Evolutionary conservation across 2,113 vertebrate genomes (phyloP).

Genomic region (Oryzias celebensis): DNA sequence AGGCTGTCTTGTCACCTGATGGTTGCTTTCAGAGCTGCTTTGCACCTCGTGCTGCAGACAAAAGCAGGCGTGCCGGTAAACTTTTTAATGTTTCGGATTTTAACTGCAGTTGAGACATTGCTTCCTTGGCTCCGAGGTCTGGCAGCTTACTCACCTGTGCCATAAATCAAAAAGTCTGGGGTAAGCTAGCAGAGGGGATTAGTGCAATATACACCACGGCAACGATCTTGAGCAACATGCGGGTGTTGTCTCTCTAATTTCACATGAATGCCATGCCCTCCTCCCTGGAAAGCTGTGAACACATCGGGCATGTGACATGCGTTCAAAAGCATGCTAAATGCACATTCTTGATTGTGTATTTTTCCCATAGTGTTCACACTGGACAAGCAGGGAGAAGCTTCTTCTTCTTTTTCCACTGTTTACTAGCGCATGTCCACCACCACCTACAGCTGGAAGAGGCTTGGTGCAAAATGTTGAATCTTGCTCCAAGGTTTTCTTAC

Average conservation of each 20-base stretch:
- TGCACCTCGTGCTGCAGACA: constrained; percentile 43
- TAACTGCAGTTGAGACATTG: constrained; percentile 37
- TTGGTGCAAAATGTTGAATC: too few relatives aligned
- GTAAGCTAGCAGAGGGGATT: constrained; percentile 20
- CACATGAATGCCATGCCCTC: not conserved
- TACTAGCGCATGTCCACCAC: too few relatives aligned
- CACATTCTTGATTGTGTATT: too few relatives aligned
- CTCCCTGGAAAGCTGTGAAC: constrained; percentile 5
- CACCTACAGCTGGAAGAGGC: too few relatives aligned
- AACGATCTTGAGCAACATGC: constrained; percentile 28
- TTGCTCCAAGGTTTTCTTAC: too few relatives aligned
- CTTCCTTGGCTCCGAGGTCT: constrained; percentile 35
- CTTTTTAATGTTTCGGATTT: constrained; percentile 37
- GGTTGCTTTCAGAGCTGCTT: constrained; percentile 49
- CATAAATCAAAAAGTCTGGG: constrained; percentile 37
- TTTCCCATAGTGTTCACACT: too few relatives aligned
- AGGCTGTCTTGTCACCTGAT: constrained; percentile 59
- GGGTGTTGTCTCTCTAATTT: constrained; percentile 23
- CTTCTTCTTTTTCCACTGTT: too few relatives aligned
- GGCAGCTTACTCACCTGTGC: constrained; percentile 15
- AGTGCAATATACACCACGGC: constrained; percentile 17
- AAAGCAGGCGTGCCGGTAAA: constrained; percentile 49
- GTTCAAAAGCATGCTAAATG: not conserved
- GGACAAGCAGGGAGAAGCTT: too few relatives aligned
- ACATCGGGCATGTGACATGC: not conserved